phyloP scores from a whole-genome alignment of 2,113 vertebrate species.

The Larimichthys crocea region DNA sequence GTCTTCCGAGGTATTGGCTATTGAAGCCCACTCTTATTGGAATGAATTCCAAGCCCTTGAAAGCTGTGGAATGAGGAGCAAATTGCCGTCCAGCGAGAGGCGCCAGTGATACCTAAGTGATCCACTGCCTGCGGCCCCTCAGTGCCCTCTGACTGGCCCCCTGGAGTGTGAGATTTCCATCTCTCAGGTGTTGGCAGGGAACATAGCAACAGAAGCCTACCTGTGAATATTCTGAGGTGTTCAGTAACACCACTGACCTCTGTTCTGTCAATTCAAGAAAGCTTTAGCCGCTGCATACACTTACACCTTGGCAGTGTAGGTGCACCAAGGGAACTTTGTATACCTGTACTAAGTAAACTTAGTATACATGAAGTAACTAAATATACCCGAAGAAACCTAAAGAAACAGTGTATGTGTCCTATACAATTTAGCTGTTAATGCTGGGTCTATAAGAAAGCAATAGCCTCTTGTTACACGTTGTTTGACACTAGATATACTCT shows the following conservation, averaged over 20 bases:
- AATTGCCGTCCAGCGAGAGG: conserved; percentile 75
- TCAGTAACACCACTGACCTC: conserved; percentile 70
- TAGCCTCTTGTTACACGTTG: not conserved
- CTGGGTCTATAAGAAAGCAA: not conserved
- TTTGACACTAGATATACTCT: not conserved
- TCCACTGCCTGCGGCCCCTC: conserved; percentile 68
- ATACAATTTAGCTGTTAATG: not conserved
- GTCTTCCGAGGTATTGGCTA: conserved; percentile 70
- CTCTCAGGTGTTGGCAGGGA: conserved; percentile 85
- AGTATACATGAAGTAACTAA: not conserved
- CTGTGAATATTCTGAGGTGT: conserved; percentile 77
- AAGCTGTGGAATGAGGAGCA: conserved; percentile 78
- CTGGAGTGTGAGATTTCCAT: conserved; percentile 92
- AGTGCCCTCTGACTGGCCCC: conserved; percentile 74
- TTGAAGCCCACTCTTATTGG: conserved; percentile 72
- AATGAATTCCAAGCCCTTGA: conserved; percentile 69
- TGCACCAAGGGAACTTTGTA: not conserved
- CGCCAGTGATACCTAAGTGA: conserved; percentile 76
- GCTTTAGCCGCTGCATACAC: conserved; percentile 38
- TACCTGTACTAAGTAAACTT: not conserved
- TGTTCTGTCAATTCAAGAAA: conserved; percentile 57
- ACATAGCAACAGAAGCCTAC: conserved; percentile 76
- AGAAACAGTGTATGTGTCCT: not conserved
- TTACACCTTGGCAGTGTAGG: conserved; percentile 36
- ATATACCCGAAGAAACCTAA: conserved; percentile 1